These are phyloP conservation scores for Cinclus cinclus DNA, from an alignment of 2,113 vertebrate species.

Conservation along the genomic window DNA sequence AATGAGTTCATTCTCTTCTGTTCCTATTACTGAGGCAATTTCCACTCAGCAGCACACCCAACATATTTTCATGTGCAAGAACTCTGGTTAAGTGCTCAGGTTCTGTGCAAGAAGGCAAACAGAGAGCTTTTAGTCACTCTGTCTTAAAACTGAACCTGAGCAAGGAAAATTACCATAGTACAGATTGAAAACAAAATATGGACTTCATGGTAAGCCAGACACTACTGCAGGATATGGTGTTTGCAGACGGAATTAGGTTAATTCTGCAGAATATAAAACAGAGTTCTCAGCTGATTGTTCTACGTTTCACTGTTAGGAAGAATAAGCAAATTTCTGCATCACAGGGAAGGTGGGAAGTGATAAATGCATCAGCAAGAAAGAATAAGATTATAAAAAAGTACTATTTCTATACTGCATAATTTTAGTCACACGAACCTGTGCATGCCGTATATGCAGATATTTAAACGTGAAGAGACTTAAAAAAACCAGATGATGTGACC, in stretches of 20 bases:
- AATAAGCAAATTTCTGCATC: not conserved
- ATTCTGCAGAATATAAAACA: not conserved
- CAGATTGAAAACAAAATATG: not conserved
- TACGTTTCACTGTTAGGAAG: not conserved
- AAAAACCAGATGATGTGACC: not conserved
- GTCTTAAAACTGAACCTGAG: not conserved
- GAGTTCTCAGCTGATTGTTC: not conserved
- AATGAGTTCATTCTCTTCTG: not conserved
- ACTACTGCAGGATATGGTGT: not conserved
- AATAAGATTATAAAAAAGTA: not conserved
- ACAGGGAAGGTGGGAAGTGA: not conserved
- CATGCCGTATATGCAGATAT: accelerated
- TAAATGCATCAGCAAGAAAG: not conserved
- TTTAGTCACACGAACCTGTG: not conserved
- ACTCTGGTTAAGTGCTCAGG: not conserved
- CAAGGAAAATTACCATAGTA: not conserved
- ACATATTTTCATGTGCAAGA: not conserved
- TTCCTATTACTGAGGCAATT: not conserved
- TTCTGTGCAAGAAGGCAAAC: not conserved
- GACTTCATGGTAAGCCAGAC: not conserved
- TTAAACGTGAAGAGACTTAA: not conserved
- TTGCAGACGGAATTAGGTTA: not conserved
- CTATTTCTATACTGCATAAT: not conserved
- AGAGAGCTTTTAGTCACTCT: not conserved
- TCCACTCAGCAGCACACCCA: not conserved